Conservation (phyloP, 2,888 invertebrate genomes). For the Oasisia sp. region DNA sequence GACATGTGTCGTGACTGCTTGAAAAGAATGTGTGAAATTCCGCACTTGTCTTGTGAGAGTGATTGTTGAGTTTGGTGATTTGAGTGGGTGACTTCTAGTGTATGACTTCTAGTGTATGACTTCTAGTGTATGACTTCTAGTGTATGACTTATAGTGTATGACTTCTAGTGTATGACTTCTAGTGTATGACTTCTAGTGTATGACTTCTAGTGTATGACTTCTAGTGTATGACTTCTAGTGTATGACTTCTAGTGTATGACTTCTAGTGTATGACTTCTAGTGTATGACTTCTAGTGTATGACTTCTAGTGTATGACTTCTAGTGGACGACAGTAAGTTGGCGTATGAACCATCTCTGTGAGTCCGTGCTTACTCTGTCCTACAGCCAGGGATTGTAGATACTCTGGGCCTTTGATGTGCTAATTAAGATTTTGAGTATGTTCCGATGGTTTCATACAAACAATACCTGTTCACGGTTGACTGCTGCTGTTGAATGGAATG, state of each 20-base stretch:
- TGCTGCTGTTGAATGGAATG: background rate
- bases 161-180: too few relatives aligned
- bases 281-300: background rate
- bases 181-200: too few relatives aligned
- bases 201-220: too few relatives aligned
- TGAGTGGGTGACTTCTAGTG: background rate
- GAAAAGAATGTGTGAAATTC: constrained; percentile 13
- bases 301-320: background rate
- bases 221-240: too few relatives aligned
- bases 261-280: too few relatives aligned
- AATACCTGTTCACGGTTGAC: background rate
- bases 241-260: too few relatives aligned
- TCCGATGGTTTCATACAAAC: background rate
- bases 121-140: too few relatives aligned
- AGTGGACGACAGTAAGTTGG: background rate
- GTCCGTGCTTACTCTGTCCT: background rate
- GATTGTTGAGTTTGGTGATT: background rate
- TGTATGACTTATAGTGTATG: too few relatives aligned
- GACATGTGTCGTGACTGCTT: background rate
- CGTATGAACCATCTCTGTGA: background rate
- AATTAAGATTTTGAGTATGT: background rate
- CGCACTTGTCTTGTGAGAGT: background rate
- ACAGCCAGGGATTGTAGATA: background rate
- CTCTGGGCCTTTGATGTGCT: background rate
- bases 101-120: background rate